Base-by-base conservation (phyloP, 2,797 vertebrate genomes). In the Siniperca obscura region DNA sequence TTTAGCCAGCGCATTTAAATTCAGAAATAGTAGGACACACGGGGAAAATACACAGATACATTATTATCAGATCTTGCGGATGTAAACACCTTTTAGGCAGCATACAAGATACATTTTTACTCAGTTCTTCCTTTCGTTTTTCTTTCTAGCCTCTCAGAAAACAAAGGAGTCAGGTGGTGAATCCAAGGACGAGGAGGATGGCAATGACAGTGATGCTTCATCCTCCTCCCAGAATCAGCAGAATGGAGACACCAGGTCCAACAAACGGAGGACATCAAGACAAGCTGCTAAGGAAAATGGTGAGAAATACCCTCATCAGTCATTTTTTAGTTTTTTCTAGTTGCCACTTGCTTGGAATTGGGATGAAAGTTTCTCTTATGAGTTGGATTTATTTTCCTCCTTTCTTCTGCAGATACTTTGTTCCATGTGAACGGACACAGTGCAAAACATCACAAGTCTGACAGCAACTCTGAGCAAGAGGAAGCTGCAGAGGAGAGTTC, bases 381-480 rank as follows among this genome's bases (percentile, higher is more conserved):
- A 4, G 44, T 34, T 69, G 0, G 1, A 34, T 53, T 46, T 14
- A 17, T 30, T 11, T 4, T 8, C 19, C 22, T 48, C 4, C 17
- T 74, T 30, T 61, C 0, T 0, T 72, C 36, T 75, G 60, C 85
- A 96, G 96, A 91, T 76, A 74, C 70, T 36, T 81, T 84, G 75
- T 89, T 93, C 30, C 86, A 85, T 2, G 59, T 95, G 70, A 96
- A 96, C 14, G 96, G 96, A 71, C 91, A 96, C 81, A 27, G 84
- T 57, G 81, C 84, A 50, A 94, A 93, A 80, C 78, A 80, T 56
- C 80, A 81, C 21, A 87, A 57, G 50, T 87, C 86, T 22, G 91
- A 93, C 46, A 91, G 89, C 66, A 89, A 88, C 83, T 93, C 94
- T 22, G 94, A 93, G 68, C 82, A 86, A 72, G 91, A 89, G 60